Evolutionary conservation across 1,140 invertebrate genomes (phyloP).

Genomic region (Drosophila sturtevanti): DNA sequence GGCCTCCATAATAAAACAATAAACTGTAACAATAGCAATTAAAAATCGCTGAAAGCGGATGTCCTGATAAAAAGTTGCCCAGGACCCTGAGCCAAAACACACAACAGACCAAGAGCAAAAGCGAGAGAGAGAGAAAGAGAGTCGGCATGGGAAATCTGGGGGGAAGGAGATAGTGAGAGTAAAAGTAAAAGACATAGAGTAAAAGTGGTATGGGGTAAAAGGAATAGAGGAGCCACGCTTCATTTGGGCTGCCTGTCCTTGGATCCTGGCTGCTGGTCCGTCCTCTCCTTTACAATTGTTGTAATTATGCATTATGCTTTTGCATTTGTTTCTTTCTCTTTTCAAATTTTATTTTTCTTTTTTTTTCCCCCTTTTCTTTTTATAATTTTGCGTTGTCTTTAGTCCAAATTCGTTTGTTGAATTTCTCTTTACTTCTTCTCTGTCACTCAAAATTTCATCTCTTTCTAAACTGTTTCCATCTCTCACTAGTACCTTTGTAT

Average conservation of each 20-base stretch:
- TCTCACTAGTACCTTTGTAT: not conserved
- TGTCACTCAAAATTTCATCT: not conserved
- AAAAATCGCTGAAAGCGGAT: conserved; percentile 79
- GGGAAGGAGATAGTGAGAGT: conserved; percentile 13
- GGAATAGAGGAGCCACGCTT: conserved; percentile 23
- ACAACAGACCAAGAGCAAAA: conserved; percentile 34
- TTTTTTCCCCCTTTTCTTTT: not conserved
- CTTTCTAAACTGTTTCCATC: not conserved
- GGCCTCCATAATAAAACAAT: conserved; percentile 79
- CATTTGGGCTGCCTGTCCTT: conserved; percentile 53
- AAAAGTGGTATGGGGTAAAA: not conserved
- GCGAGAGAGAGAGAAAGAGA: conserved; percentile 1
- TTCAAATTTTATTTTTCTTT: conserved; percentile 7
- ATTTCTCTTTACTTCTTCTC: not conserved
- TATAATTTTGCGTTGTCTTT: not conserved
- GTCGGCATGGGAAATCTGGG: too few species aligned
- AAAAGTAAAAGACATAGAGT: not conserved
- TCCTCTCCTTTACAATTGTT: conserved; percentile 52
- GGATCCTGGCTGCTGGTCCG: conserved; percentile 25
- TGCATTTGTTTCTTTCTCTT: conserved; percentile 27
- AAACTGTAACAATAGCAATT: conserved; percentile 80
- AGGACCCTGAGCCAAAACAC: conserved; percentile 38
- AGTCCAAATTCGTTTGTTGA: conserved; percentile 6
- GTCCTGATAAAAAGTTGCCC: conserved; percentile 73
- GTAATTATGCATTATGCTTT: conserved; percentile 75